phyloP scores from a whole-genome alignment of 2,888 invertebrate species.

The Cotesia congregata region DNA sequence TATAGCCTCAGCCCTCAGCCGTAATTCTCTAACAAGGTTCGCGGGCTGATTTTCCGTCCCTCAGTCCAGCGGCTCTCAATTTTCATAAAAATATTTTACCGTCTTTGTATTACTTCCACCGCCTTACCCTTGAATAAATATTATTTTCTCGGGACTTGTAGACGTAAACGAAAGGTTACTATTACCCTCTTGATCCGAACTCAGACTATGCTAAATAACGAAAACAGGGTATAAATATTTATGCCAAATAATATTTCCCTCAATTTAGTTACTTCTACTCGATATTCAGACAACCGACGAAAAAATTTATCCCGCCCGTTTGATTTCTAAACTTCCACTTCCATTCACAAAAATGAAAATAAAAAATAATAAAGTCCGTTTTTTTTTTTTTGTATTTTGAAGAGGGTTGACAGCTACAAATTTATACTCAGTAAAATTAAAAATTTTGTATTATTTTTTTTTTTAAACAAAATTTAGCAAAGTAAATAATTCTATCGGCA shows the following conservation, averaged over 20 bases:
- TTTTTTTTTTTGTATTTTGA: neutral
- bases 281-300: conserved; percentile 3
- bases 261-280: conserved; percentile 6
- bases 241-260: conserved; percentile 43
- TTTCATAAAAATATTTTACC: conserved; percentile 22
- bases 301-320: conserved; percentile 43
- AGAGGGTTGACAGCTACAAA: neutral
- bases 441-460: conserved; percentile 3
- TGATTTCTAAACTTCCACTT: conserved; percentile 46
- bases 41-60: conserved; percentile 36
- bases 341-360: conserved; percentile 25
- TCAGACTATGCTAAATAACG: neutral
- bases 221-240: conserved; percentile 44
- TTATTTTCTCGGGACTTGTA: conserved; percentile 42
- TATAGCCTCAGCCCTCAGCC: conserved; percentile 28
- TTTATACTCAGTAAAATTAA: neutral
- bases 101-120: conserved; percentile 7
- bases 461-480: conserved; percentile 21
- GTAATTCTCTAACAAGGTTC: conserved; percentile 40
- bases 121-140: conserved; percentile 48
- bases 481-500: conserved; percentile 36
- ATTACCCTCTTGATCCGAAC: conserved; percentile 10
- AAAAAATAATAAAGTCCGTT: neutral
- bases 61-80: neutral
- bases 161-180: conserved; percentile 29